Percentiles rank a stretch among this genome's conserved stretches.
phyloP scores from a whole-genome alignment of 2,113 vertebrate genomes.

The Pagrus major region DNA sequence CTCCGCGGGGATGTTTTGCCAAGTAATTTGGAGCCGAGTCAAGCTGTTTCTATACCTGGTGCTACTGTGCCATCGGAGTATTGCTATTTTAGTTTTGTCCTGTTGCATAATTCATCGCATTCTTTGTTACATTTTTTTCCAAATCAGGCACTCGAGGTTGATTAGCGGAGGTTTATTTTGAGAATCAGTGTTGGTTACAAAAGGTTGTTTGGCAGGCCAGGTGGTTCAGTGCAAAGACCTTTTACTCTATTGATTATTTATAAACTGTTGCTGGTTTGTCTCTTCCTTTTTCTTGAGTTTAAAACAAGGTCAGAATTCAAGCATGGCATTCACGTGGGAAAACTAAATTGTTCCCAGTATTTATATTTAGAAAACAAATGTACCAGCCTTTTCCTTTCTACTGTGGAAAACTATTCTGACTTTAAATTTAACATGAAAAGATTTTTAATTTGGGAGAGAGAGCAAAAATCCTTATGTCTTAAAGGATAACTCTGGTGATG shows the following conservation, averaged over 20 bases:
- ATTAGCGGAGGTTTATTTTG: constrained; percentile 68
- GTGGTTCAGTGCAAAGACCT: constrained; percentile 30
- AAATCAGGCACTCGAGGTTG: constrained; percentile 35
- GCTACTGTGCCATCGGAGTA: constrained; percentile 53
- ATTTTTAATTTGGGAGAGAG: neutral
- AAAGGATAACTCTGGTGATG: neutral
- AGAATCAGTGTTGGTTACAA: constrained; percentile 47
- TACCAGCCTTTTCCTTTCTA: neutral
- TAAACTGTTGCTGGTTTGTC: constrained; percentile 29
- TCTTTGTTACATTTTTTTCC: constrained; percentile 59
- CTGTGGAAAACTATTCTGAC: neutral
- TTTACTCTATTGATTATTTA: constrained; percentile 66
- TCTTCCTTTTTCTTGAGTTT: constrained; percentile 40
- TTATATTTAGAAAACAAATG: neutral
- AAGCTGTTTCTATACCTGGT: constrained; percentile 69
- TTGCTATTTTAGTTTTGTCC: constrained; percentile 67
- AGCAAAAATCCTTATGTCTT: neutral
- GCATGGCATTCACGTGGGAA: constrained; percentile 23
- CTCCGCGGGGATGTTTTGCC: constrained; percentile 72
- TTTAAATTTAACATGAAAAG: neutral
- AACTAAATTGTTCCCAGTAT: neutral
- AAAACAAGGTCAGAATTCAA: constrained; percentile 22
- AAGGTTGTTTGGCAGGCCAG: constrained; percentile 44
- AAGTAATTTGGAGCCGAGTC: constrained; percentile 70
- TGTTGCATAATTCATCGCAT: constrained; percentile 62